Conservation (phyloP, 2,113 vertebrate species). For the Enhydra lutris region DNA sequence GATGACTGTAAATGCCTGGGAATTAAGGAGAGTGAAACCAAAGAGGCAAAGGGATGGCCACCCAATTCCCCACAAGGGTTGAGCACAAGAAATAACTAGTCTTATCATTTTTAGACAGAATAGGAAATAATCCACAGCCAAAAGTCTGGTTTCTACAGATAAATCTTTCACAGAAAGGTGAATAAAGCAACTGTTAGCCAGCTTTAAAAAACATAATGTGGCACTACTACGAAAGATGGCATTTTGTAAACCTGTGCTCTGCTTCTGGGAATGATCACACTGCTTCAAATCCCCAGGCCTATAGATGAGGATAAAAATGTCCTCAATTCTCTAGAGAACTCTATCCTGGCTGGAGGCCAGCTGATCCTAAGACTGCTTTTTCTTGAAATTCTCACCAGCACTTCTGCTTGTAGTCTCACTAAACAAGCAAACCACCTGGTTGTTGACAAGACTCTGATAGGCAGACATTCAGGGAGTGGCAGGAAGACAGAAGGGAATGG, state of each 20-base stretch:
- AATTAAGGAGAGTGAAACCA: slow-evolving; percentile 59
- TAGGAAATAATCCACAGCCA: slow-evolving; percentile 54
- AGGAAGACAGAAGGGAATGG: background rate
- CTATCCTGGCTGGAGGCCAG: slow-evolving; percentile 19
- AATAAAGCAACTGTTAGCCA: slow-evolving; percentile 54
- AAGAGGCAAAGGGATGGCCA: slow-evolving; percentile 31
- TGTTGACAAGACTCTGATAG: background rate
- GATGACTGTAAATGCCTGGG: slow-evolving; percentile 54
- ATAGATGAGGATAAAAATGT: slow-evolving; percentile 32
- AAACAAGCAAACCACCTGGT: background rate
- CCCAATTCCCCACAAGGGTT: slow-evolving; percentile 48
- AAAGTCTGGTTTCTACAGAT: slow-evolving; percentile 69
- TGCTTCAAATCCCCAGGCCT: slow-evolving; percentile 40
- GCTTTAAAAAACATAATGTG: slow-evolving; percentile 33
- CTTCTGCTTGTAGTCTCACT: slow-evolving; percentile 14
- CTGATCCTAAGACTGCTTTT: background rate
- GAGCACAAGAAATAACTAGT: slow-evolving; percentile 57
- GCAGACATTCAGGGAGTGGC: background rate
- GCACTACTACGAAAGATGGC: slow-evolving; percentile 7
- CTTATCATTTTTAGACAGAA: slow-evolving; percentile 69
- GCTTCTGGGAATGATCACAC: slow-evolving; percentile 39
- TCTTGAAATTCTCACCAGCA: background rate
- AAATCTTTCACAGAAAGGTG: slow-evolving; percentile 71
- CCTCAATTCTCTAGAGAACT: slow-evolving; percentile 51
- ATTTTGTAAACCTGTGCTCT: slow-evolving; percentile 47